Base-by-base conservation (phyloP, 1,140 invertebrate genomes). In the Latrodectus geometricus region DNA sequence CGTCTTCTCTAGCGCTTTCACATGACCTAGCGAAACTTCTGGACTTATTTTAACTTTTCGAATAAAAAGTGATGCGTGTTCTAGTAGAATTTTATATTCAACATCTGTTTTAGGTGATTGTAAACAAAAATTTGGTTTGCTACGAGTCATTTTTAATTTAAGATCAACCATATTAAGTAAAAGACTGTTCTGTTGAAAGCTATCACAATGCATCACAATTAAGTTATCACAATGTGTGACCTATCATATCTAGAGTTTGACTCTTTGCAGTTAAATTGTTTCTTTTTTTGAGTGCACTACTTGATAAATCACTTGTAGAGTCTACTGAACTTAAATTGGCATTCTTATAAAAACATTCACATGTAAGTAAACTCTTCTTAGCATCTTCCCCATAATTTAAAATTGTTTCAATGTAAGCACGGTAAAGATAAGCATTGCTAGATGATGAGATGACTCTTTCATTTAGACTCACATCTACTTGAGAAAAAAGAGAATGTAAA, bases 31-130 rank as follows among this genome's bases (percentile, higher is more conserved):
- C 0, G 50, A n/a, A 17, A 80, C 65, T 68, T 21, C 77, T 15
- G 77, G 77, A 49, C n/a, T n/a, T 9, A 80, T 61, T 82, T 56
- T 72, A 9, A 82, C 68, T 82, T 82, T 82, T 14, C 50, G 8
- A 7, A 82, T 49, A 73, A 73, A 82, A 14, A 82, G 7, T 73
- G 70, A 82, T 21, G 50, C 77, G 48, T 82, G 80, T 72, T 82
- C 49, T 20, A 82, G 35, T 21, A 61, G 50, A 12, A 82, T 23
- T 15, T 82, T 82, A 17, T 48, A 73, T 11, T 56, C 70, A 20
- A 9, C 17, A 9, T 50, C 66, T 20, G 56, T 52, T 50, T 52
- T n/a, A 54, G 65, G 20, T n/a, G 52, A 15, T 48, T 9, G 9
- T 15, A 77, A 77, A 77, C 75, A 61, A 23, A 77, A 61, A 9